Evolutionary conservation across 1,140 invertebrate genomes (phyloP), one percentile per base, ranked within the genome.

Genomic region (Dendroctonus ponderosae): DNA sequence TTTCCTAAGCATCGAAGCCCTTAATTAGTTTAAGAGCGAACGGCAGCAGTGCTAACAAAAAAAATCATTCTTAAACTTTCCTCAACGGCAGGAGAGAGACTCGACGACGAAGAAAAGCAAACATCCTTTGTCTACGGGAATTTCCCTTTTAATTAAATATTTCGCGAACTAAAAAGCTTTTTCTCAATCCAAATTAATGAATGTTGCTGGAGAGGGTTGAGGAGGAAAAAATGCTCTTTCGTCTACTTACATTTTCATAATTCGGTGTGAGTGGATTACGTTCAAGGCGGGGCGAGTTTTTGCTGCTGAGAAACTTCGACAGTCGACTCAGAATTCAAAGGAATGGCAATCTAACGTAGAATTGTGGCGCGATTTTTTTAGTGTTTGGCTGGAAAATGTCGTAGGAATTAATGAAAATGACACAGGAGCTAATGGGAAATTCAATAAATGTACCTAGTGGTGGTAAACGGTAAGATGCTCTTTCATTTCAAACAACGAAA

Each of bases 121-220:
- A 62, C 50, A 62, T 52, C 39, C 53, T 53, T 52, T 41, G 60
- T 62, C 50, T 26, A 43, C 26, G 46, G 37, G 48, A 61, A 42
- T 62, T 52, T 41, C 44, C 11, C 60, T 43, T 62, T 53, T 62
- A 62, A 62, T 62, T 53, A 62, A 62, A 62, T 62, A 62, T 62
- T 62, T 42, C 15, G 49, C 49, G 42, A 51, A 62, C 38, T 53
- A 52, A 62, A 53, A 53, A 52, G 50, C 50, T 62, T 53, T 51
- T 52, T 52, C 50, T 53, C 53, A 51, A 62, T 62, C 60, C 42
- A 53, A 62, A 62, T 62, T 41, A 62, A 62, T 62, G 50, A 53
- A 62, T 52, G 50, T 50, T 41, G 49, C 12, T 15, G 15, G 12
- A 41, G 53, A 14, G 50, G 50, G 39, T 41, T 51, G 9, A 39